These are phyloP conservation scores for Liparis tanakae DNA, from an alignment of 2,797 vertebrate species.

Conservation along the genomic window DNA sequence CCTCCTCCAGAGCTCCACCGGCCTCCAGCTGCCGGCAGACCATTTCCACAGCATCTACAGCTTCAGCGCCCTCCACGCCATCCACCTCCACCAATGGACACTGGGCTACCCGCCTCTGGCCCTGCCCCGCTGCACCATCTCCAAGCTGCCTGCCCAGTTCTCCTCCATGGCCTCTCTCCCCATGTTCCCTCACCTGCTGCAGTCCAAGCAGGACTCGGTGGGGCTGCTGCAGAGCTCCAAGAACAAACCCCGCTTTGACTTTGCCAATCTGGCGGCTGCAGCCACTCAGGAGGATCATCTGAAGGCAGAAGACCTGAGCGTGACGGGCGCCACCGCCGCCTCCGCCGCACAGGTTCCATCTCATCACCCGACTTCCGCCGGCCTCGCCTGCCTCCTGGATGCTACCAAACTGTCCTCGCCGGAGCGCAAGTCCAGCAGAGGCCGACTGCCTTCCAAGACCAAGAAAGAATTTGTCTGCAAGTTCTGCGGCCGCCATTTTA, in stretches of 20 bases:
- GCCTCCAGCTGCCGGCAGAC: constrained; percentile 91
- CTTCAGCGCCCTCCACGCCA: constrained; percentile 94
- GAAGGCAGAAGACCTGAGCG: constrained; percentile 90
- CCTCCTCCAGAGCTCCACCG: constrained; percentile 92
- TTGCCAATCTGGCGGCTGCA: constrained; percentile 94
- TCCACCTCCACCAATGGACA: constrained; percentile 98
- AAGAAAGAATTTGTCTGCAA: constrained; percentile 99
- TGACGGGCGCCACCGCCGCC: constrained; percentile 45
- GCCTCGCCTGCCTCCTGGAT: constrained; percentile 89
- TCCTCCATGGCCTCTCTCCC: constrained; percentile 90
- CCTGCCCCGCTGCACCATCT: constrained; percentile 92
- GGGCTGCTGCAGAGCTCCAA: constrained; percentile 78
- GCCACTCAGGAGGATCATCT: constrained; percentile 95
- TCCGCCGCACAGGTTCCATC: constrained; percentile 43
- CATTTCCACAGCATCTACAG: constrained; percentile 93
- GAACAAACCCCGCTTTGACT: constrained; percentile 96
- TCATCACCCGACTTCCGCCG: constrained; percentile 64
- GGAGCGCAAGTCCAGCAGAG: constrained; percentile 91
- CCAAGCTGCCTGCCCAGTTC: constrained; percentile 90
- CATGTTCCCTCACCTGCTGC: constrained; percentile 91
- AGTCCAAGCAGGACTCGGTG: constrained; percentile 79
- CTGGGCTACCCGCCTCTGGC: constrained; percentile 93
- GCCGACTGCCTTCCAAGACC: constrained; percentile 94
- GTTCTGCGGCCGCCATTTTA: constrained; percentile 97
- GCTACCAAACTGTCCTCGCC: constrained; percentile 90